Percentiles rank a stretch among this genome's conserved stretches.
Conservation (phyloP, 2,888 invertebrate genomes). For the Pseudeuparius sepicola region DNA sequence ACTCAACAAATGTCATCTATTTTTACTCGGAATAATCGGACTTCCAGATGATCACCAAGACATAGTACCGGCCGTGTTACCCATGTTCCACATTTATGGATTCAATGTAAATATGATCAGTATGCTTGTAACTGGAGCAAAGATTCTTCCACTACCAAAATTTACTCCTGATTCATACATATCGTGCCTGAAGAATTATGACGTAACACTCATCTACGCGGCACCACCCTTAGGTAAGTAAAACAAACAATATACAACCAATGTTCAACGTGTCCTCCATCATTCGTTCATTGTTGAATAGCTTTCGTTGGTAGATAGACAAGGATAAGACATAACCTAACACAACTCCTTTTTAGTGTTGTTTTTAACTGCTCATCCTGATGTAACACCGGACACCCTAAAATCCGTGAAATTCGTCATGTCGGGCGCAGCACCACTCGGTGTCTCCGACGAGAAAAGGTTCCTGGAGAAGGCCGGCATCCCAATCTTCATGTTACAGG, state of each 20-base stretch:
- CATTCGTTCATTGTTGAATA: no score
- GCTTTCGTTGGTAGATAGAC: no score
- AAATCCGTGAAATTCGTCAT: conserved; percentile 44
- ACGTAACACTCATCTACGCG: conserved; percentile 52
- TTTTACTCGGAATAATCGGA: conserved; percentile 1
- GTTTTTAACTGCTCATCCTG: conserved; percentile 56
- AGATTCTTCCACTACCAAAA: conserved; percentile 58
- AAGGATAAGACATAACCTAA: no score
- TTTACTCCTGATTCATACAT: conserved; percentile 64
- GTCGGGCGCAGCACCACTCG: conserved; percentile 61
- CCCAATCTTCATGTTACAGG: conserved; percentile 30
- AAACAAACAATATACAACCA: no score
- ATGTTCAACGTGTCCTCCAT: no score
- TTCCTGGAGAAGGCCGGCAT: conserved; percentile 41
- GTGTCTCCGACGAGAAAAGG: conserved; percentile 45
- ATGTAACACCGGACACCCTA: conserved; percentile 47
- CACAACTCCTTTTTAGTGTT: conserved; percentile 43
- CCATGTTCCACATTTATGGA: conserved; percentile 78
- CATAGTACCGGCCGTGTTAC: conserved; percentile 58
- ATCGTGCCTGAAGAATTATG: conserved; percentile 52
- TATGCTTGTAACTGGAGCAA: conserved; percentile 50
- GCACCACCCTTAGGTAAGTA: conserved; percentile 73
- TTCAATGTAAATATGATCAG: conserved; percentile 50
- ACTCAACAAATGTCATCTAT: not conserved
- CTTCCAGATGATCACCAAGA: conserved; percentile 48